Evolutionary conservation across 2,797 vertebrate genomes (phyloP).

Genomic region (Tapera naevia): DNA sequence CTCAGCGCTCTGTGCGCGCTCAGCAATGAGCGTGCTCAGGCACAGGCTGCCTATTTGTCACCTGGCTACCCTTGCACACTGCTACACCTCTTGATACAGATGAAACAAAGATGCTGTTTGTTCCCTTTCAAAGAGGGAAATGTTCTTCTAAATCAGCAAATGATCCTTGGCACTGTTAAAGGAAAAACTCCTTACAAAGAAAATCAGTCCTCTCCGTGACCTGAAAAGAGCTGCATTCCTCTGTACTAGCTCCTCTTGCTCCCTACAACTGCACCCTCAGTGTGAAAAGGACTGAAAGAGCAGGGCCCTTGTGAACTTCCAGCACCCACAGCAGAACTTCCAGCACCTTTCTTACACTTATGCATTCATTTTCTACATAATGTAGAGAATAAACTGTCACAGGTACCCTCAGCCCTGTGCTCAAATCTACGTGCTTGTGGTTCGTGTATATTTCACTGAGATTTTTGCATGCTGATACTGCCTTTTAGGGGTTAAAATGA

Average conservation of each 20-base stretch:
- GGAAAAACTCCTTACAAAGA: neutral
- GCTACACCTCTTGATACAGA: neutral
- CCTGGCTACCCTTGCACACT: constrained; percentile 6
- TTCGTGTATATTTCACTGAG: neutral
- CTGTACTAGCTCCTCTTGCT: neutral
- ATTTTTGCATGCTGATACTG: neutral
- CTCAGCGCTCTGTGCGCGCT: fast-evolving
- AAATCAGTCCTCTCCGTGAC: neutral
- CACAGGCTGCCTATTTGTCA: constrained; percentile 1
- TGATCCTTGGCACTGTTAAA: neutral
- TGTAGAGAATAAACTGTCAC: neutral
- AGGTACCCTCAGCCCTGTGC: neutral
- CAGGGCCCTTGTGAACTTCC: neutral
- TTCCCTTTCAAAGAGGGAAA: neutral
- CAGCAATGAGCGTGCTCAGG: neutral
- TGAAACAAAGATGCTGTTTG: neutral
- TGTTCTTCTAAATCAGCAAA: neutral
- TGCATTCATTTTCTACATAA: neutral
- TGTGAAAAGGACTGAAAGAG: neutral
- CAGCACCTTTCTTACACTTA: neutral
- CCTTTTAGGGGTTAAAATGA: neutral
- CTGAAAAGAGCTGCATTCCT: neutral
- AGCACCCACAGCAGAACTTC: neutral
- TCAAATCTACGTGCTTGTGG: neutral
- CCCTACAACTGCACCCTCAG: neutral